A percentile compares a stretch with the other conserved stretches of the same genome.
Conservation (phyloP, 2,113 vertebrate genomes). For the Serinus canaria region DNA sequence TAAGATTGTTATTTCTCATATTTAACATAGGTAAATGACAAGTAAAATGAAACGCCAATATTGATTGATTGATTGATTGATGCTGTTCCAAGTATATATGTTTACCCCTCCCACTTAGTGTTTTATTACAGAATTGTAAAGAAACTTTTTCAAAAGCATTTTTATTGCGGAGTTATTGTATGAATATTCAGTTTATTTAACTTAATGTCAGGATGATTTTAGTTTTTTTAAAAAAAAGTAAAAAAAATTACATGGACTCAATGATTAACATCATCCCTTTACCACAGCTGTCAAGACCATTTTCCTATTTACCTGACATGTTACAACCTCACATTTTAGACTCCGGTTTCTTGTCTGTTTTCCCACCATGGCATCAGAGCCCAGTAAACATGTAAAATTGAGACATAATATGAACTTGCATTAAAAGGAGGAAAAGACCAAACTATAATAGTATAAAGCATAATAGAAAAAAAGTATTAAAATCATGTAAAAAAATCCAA, state of each 20-base stretch:
- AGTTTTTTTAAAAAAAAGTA: neutral
- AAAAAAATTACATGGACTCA: neutral
- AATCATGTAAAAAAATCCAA: neutral
- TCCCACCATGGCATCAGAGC: neutral
- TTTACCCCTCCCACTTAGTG: neutral
- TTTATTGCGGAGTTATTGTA: neutral
- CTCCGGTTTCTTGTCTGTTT: neutral
- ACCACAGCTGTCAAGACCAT: neutral
- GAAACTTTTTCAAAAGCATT: neutral
- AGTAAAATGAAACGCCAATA: neutral
- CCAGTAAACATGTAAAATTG: neutral
- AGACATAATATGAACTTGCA: neutral
- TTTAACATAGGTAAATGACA: neutral
- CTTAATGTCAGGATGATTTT: neutral
- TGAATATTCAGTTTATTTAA: neutral
- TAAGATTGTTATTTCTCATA: neutral
- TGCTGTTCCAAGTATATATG: neutral
- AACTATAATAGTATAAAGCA: neutral
- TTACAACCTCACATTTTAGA: neutral
- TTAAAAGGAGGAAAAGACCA: neutral
- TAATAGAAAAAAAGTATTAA: neutral
- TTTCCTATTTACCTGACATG: neutral
- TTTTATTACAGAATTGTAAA: neutral
- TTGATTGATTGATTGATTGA: neutral
- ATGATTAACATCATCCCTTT: neutral